Evolutionary conservation across 2,113 vertebrate genomes (phyloP).

Genomic region (Oreochromis tanganicae): DNA sequence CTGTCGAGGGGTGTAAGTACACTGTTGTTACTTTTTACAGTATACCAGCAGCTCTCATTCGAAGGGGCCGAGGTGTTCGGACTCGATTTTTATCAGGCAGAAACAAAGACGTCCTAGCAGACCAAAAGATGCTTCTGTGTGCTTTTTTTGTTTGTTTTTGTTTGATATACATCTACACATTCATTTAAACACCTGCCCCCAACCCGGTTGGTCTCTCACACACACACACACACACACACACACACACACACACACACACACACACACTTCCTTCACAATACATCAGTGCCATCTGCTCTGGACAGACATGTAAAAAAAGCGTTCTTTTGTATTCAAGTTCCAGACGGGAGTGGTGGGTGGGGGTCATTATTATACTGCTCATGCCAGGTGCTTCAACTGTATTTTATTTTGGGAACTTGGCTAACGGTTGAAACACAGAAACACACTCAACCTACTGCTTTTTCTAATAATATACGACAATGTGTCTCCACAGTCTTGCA

Average conservation of each 20-base stretch:
- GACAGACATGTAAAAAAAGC: slow-evolving; percentile 28
- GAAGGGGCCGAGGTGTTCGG: neutral
- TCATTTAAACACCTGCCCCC: slow-evolving; percentile 36
- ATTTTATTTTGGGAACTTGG: slow-evolving; percentile 18
- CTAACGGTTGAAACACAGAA: neutral
- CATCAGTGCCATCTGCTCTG: slow-evolving; percentile 53
- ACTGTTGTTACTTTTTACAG: neutral
- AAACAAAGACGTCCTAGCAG: neutral
- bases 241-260: neutral
- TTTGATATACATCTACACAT: slow-evolving; percentile 9
- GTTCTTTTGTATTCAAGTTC: slow-evolving; percentile 41
- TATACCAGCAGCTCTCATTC: neutral
- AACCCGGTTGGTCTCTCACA: neutral
- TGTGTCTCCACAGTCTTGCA: slow-evolving; percentile 45
- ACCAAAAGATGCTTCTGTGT: neutral
- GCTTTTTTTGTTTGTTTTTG: neutral
- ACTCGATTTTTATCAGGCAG: neutral
- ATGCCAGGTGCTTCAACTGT: slow-evolving; percentile 47
- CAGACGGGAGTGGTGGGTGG: neutral
- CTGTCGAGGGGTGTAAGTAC: neutral
- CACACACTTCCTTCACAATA: slow-evolving; percentile 14
- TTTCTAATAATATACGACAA: slow-evolving; percentile 74
- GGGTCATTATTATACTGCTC: slow-evolving; percentile 18
- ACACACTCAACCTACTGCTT: slow-evolving; percentile 14
- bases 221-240: neutral